phyloP scores from a whole-genome alignment of 2,888 invertebrate genomes.

The Xestia xanthographa region DNA sequence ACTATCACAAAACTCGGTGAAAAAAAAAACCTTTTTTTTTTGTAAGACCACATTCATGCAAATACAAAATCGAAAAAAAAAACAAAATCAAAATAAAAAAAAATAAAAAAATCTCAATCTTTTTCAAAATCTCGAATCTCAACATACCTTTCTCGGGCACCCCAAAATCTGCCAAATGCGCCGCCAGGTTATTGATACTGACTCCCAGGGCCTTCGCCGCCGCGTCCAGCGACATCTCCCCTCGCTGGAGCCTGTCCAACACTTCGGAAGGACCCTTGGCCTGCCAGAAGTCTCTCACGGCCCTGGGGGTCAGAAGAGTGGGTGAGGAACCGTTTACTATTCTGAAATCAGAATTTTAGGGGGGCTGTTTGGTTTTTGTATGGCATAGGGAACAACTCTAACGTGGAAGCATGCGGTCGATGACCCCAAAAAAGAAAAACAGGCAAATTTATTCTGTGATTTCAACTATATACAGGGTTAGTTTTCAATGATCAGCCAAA shows the following conservation, averaged over 20 bases:
- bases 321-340: slow-evolving; percentile 31
- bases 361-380: neutral
- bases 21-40: too few relatives aligned
- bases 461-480: too few relatives aligned
- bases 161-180: slow-evolving; percentile 88
- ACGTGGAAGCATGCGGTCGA: neutral
- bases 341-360: slow-evolving; percentile 46
- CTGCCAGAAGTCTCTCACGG: slow-evolving; percentile 93
- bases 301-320: slow-evolving; percentile 72
- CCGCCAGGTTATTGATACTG: slow-evolving; percentile 93
- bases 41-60: too few relatives aligned
- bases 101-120: too few relatives aligned
- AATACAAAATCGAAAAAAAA: too few relatives aligned
- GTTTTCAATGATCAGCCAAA: too few relatives aligned
- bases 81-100: too few relatives aligned
- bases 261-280: slow-evolving; percentile 94
- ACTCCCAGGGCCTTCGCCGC: slow-evolving; percentile 95
- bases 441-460: too few relatives aligned
- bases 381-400: neutral
- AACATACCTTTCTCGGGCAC: slow-evolving; percentile 72
- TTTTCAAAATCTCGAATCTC: too few relatives aligned
- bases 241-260: slow-evolving; percentile 92
- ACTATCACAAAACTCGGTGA: too few relatives aligned
- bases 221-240: slow-evolving; percentile 93
- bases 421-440: neutral